Evolutionary conservation across 2,888 invertebrate genomes (phyloP), one percentile per base, ranked within the genome.

Genomic region (Aporophyla nigra): DNA sequence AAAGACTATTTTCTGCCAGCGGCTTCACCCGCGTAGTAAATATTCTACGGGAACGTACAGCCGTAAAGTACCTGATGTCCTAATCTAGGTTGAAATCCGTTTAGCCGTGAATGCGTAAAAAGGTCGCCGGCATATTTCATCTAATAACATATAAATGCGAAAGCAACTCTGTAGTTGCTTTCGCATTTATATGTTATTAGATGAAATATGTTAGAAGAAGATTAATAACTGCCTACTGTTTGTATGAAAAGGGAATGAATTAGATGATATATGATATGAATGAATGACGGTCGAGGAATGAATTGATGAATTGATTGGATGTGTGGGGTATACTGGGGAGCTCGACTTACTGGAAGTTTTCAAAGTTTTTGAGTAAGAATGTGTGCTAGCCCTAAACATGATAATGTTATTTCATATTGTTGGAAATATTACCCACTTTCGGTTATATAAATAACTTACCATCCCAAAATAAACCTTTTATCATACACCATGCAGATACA

Each of bases 401-500:
- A 33, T 33, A 33, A 33, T 33, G 2, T 3, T 53, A 54, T 65
- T 2, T 49, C 7, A 21, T 19, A n/a, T 46, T 71, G 1, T n/a
- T n/a, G 19, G 9, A 72, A 72, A 33, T 72, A 49, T 73, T 58
- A 24, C 27, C n/a, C 4, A 14, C 21, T n/a, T 19, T 16, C 19
- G 0, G 21, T 49, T 9, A 74, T n/a, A n/a, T n/a, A n/a, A 54
- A 49, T 59, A 46, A 76, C 33, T 24, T 49, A 59, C 21, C 0
- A 46, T 14, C 10, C 9, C 21, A 9, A 14, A 6, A 40, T 6
- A 21, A 33, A 40, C 54, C 53, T 24, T 24, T 51, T 66, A 66
- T 56, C 78, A 33, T 16, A 43, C 43, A 24, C 21, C 16, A 33
- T 49, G 33, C 59, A 49, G 14, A 79, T 16, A 46, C 46, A 27